phyloP scores from a whole-genome alignment of 1,140 invertebrate species.

The Nasonia longicornis region DNA sequence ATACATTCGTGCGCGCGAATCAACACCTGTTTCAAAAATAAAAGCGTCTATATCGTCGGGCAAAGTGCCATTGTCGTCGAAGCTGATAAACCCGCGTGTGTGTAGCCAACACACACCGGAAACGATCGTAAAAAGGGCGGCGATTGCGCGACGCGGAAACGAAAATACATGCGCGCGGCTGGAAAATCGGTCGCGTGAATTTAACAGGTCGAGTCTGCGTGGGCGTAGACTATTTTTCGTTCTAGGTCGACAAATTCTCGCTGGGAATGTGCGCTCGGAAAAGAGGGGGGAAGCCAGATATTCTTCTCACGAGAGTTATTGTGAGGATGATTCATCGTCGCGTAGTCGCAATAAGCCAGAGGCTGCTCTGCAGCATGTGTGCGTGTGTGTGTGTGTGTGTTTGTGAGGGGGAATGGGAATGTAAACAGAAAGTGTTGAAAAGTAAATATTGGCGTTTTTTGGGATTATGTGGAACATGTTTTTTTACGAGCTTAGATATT shows the following conservation, averaged over 20 bases:
- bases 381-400: not conserved
- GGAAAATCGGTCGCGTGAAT: constrained; percentile 6
- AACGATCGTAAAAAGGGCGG: constrained; percentile 2
- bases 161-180: constrained; percentile 23
- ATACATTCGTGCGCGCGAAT: not conserved
- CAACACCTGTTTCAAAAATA: constrained; percentile 24
- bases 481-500: not conserved
- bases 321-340: not conserved
- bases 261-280: too few relatives aligned
- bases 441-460: constrained; percentile 13
- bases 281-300: not conserved
- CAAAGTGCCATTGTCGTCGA: not conserved
- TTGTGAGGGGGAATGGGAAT: not conserved
- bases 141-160: not conserved
- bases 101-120: constrained; percentile 12
- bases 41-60: not conserved
- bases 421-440: constrained; percentile 16
- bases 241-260: constrained; percentile 23
- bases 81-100: constrained; percentile 10
- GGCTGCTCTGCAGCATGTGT: not conserved
- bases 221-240: constrained; percentile 27
- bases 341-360: not conserved
- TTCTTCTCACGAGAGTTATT: not conserved
- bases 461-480: not conserved
- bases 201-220: constrained; percentile 3